Evolutionary conservation across 1,140 invertebrate genomes (phyloP), one percentile per base, ranked within the genome.

Genomic region (Plutomurus gul): DNA sequence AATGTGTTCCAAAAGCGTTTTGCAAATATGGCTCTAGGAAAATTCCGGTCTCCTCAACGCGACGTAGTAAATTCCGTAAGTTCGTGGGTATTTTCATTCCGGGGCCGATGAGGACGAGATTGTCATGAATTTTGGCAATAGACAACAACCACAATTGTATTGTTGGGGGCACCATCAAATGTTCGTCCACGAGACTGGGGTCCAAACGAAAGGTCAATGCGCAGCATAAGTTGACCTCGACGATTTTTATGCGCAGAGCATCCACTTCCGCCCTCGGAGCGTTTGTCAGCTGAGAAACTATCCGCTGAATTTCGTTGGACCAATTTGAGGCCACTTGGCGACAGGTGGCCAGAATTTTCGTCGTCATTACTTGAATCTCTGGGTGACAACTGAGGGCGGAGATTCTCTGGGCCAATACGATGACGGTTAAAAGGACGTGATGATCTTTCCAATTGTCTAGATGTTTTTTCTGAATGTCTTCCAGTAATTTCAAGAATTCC

Each of bases 401-500:
- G 11, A 56, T 78, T 40, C 80, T 10, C 2, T 36, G 20, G 10
- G 76, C 37, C 16, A 81, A 30, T 1, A 78, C 40, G n/a, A 81
- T 71, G 5, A 75, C n/a, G 13, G 18, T 60, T 0, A 75, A 33
- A 3, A 78, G 20, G 6, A 78, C 47, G 27, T 75, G 47, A 10
- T 77, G 71, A 30, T 81, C 70, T 20, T 73, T 78, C 71, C 73
- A 81, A 30, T 81, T 81, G 4, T 65, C 40, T 49, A 16, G 13
- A 51, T 81, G 76, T 40, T 65, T 43, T 3, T 47, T 20, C 4
- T 8, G 22, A 11, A 49, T 11, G 10, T 65, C 27, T 25, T 75
- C 39, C 16, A 81, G 20, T n/a, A 81, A 25, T 16, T 71, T 8
- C n/a, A 81, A n/a, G 22, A 78, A 81, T 18, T 78, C 72, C n/a